Evolutionary conservation across 2,797 vertebrate species (phyloP), one percentile per base, ranked within the genome.

Genomic region (Phalanger gymnotis): DNA sequence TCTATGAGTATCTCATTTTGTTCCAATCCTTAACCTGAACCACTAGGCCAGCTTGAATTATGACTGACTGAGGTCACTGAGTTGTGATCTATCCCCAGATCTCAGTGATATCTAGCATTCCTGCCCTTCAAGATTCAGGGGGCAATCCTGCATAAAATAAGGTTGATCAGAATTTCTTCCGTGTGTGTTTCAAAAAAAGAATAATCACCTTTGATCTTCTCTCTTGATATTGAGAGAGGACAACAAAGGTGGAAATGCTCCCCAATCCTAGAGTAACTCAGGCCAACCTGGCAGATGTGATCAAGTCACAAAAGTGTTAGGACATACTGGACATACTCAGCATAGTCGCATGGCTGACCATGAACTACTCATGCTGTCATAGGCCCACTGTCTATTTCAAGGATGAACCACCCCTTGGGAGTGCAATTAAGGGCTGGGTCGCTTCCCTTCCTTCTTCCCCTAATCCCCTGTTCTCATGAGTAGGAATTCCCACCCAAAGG

Each of bases 401-500:
- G 93, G 54, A 95, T 93, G 97, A 96, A 58, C 95, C 54, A 30
- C 92, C 94, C 96, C 95, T 92, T 97, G 96, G 73, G 87, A 52
- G 16, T 14, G 56, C 92, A 56, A 87, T 30, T 51, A 66, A 2
- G 92, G 40, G 90, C 81, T 53, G n/a, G 90, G 92, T 57, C 90
- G 30, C 89, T 56, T 95, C 97, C 97, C 97, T 97, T 96, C 52
- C 25, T 56, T 40, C 3, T 54, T 95, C 94, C 94, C 93, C 53
- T 94, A 90, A 94, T 27, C 3, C n/a, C 90, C 4, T 0, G 28
- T 54, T 90, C 53, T 90, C 51, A 53, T 54, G 92, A 91, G 94
- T 90, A 90, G 94, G 94, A 93, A 91, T 94, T 93, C 94, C 93
- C 95, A 93, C 40, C 57, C 53, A 95, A 58, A 97, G 98, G 97